Evolutionary conservation across 2,888 invertebrate species (phyloP).

Genomic region (Lepidocyrtinus sp.): DNA sequence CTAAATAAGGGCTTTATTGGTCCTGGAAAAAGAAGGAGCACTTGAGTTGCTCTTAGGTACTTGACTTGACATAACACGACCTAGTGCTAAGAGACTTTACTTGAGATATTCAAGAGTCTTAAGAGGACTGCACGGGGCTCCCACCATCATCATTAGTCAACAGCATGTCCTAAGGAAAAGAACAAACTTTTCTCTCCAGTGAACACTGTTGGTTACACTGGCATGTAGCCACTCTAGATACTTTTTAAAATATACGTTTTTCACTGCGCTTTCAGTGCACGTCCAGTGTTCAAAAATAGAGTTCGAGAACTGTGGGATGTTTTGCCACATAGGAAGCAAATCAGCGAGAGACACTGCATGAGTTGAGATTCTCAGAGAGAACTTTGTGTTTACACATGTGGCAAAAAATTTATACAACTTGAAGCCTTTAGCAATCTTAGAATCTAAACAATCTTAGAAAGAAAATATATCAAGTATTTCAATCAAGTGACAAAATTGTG

Average conservation of each 20-base stretch:
- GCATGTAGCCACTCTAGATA: slow-evolving; percentile 34
- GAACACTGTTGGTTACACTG: slow-evolving; percentile 26
- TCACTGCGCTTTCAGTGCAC: not conserved
- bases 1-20: not conserved
- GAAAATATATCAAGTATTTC: no score
- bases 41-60: slow-evolving; percentile 43
- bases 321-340: slow-evolving; percentile 57
- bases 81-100: slow-evolving; percentile 39
- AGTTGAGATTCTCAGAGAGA: slow-evolving; percentile 28
- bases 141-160: slow-evolving; percentile 60
- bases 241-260: slow-evolving; percentile 4
- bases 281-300: slow-evolving; percentile 10
- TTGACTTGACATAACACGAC: slow-evolving; percentile 57
- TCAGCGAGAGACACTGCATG: slow-evolving; percentile 55
- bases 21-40: slow-evolving; percentile 25
- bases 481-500: no score
- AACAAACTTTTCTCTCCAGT: slow-evolving; percentile 55
- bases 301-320: slow-evolving; percentile 42
- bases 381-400: slow-evolving; percentile 49
- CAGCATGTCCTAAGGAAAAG: slow-evolving; percentile 57
- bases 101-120: slow-evolving; percentile 46
- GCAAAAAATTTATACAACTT: no score
- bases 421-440: no score
- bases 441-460: no score
- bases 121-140: slow-evolving; percentile 57